Percentiles rank a stretch among this genome's conserved stretches.
Evolutionary conservation across 2,888 invertebrate genomes (phyloP).

Genomic region (Diarsia mendica): DNA sequence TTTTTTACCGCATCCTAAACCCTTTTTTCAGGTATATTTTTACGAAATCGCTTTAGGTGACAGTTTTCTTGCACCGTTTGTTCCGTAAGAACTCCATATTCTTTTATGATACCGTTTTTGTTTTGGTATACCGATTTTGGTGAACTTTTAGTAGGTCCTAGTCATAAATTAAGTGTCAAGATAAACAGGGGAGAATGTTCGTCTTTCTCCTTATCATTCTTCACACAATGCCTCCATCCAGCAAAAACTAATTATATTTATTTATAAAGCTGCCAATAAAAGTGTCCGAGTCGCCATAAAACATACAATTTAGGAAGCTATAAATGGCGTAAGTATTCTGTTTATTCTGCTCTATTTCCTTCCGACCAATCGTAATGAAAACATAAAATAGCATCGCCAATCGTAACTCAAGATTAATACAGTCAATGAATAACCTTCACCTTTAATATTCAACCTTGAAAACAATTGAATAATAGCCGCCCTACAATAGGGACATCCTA

Average conservation of each 20-base stretch:
- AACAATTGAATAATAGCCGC: constrained; percentile 69
- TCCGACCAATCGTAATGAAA: constrained; percentile 48
- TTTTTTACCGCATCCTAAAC: constrained; percentile 51
- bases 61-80: constrained; percentile 44
- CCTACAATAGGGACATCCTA: constrained; percentile 65
- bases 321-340: constrained; percentile 39
- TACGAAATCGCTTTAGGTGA: constrained; percentile 50
- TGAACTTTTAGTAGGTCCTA: background rate
- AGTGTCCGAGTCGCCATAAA: constrained; percentile 29
- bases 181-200: no score
- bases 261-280: constrained; percentile 38
- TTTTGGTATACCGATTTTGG: constrained; percentile 19
- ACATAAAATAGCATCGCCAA: constrained; percentile 46
- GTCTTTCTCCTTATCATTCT: no score
- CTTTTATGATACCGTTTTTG: constrained; percentile 35
- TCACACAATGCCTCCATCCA: no score
- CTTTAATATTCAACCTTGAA: constrained; percentile 67
- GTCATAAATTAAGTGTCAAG: background rate
- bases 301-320: constrained; percentile 45
- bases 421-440: constrained; percentile 62
- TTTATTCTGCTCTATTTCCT: constrained; percentile 44
- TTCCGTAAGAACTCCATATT: constrained; percentile 37
- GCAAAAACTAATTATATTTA: constrained; percentile 32
- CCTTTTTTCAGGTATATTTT: constrained; percentile 47
- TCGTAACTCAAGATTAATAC: constrained; percentile 57